A percentile compares a stretch with the other conserved stretches of the same genome.
phyloP scores from a whole-genome alignment of 2,113 vertebrate genomes.

The Setophaga coronata region DNA sequence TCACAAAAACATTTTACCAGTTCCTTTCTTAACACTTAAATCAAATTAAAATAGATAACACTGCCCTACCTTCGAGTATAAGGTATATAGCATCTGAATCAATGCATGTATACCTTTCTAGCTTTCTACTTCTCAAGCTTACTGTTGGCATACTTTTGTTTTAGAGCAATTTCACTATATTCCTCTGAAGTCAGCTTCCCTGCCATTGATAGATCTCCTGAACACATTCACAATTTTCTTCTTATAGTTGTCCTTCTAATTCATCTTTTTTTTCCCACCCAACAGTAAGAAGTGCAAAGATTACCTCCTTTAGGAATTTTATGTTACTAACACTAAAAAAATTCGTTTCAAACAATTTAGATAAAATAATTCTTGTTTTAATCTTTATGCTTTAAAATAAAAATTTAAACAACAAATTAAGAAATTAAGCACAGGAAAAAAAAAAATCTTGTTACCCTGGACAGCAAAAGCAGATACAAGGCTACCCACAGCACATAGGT shows the following conservation, averaged over 20 bases:
- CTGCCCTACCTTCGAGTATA: neutral
- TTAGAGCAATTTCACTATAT: neutral
- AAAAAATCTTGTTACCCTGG: neutral
- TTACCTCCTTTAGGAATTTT: neutral
- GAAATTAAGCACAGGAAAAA: neutral
- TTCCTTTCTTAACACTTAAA: neutral
- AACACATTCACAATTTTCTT: neutral
- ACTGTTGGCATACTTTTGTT: neutral
- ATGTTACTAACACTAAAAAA: neutral
- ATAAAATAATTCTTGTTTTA: neutral
- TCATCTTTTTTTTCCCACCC: neutral
- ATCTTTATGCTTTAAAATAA: neutral
- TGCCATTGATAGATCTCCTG: neutral
- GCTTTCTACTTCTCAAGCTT: neutral
- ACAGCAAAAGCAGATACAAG: neutral
- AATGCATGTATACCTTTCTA: neutral
- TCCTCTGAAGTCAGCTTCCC: neutral
- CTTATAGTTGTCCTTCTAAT: neutral
- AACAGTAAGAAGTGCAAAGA: neutral
- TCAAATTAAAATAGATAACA: neutral
- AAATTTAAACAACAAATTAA: neutral
- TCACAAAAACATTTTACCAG: neutral
- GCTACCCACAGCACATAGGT: neutral
- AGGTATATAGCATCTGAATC: neutral
- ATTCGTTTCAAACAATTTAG: neutral